Evolutionary conservation across 2,888 invertebrate genomes (phyloP), one percentile per base, ranked within the genome.

Genomic region (Cephus nigrinus): DNA sequence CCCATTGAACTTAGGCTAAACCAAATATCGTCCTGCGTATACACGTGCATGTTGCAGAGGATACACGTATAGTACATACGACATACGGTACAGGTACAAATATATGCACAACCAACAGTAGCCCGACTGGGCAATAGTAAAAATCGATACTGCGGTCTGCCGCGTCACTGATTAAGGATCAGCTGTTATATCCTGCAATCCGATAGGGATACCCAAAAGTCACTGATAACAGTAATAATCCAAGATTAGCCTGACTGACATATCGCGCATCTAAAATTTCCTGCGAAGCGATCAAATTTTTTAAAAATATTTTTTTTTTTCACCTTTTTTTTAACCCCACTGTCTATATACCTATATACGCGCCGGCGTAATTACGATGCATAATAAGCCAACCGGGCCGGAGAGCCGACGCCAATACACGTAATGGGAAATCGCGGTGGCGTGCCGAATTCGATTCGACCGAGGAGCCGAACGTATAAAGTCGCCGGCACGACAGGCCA

Each of bases 101-200:
- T 55, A 55, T 23, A 55, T 4, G 1, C 1, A 12, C 35, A 12
- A 12, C 3, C 12, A 35, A 35, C 40, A 0, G 40, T 40, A 40
- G 55, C 23, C 55, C 55, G 23, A 23, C 9, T 55, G 9, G 55
- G 55, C 73, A 80, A 78, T 76, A 55, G 75, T 76, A 79, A 78
- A 81, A 81, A 81, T 81, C 81, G 76, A 81, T 80, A 73, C 55
- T 55, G 23, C 55, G 55, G 23, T 55, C 78, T 55, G 75, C 72
- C 68, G 76, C 78, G 72, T 77, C 76, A 72, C 73, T 76, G 76
- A 79, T 75, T 80, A 78, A 80, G 76, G 76, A 82, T 82, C 79
- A 82, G 76, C 79, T 82, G 82, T 68, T 55, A 55, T 1, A 55
- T 55, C 55, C 23, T 55, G 23, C 23, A 55, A 55, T 55, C 23